phyloP scores from a whole-genome alignment of 2,113 vertebrate genomes.

The Trematocara variabile region DNA sequence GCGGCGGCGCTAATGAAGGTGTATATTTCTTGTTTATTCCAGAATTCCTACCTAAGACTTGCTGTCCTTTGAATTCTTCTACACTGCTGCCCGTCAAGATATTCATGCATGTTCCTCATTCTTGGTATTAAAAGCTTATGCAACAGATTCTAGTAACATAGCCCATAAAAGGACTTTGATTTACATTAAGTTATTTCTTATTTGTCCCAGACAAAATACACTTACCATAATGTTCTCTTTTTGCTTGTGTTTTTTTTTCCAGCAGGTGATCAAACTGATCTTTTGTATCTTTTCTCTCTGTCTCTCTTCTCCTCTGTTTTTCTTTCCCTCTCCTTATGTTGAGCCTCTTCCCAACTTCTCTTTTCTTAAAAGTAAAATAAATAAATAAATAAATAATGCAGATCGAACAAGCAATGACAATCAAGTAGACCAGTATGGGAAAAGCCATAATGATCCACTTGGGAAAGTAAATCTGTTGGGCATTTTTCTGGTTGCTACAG shows the following conservation, averaged over 20 bases:
- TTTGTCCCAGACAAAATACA: neutral
- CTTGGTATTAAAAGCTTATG: neutral
- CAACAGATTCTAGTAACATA: neutral
- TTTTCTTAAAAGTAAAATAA: neutral
- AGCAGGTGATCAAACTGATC: neutral
- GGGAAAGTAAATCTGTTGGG: neutral
- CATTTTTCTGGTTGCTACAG: neutral
- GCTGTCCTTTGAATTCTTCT: neutral
- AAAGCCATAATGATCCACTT: neutral
- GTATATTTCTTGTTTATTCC: neutral
- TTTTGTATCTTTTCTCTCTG: neutral
- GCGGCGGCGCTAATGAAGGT: slow-evolving; percentile 92
- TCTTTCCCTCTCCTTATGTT: neutral
- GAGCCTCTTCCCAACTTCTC: neutral
- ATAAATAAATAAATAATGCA: neutral
- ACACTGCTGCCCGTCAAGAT: neutral
- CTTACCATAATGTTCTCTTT: neutral
- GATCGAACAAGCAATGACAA: neutral
- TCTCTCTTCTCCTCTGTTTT: neutral
- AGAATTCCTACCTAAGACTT: neutral
- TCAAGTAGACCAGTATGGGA: neutral
- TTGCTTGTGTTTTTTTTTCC: neutral
- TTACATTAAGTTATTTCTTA: neutral
- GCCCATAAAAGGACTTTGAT: neutral
- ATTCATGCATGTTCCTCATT: neutral